These are phyloP conservation scores for Plebejus argus DNA, from an alignment of 2,888 invertebrate genomes.

Conservation along the genomic window DNA sequence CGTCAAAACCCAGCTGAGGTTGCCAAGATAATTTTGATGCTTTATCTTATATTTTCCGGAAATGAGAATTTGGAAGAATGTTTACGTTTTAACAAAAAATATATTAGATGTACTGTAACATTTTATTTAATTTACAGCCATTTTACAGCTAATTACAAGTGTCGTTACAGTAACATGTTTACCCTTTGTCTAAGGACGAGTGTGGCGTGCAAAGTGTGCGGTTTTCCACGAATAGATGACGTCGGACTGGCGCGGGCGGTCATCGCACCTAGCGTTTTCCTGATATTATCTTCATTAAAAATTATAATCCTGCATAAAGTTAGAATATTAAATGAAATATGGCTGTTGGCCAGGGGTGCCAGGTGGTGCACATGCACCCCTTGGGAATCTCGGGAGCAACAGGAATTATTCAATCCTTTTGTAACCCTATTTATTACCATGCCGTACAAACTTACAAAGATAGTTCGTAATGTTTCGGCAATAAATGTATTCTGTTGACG, in stretches of 20 bases:
- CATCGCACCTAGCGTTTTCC: conserved; percentile 66
- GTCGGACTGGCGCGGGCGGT: conserved; percentile 57
- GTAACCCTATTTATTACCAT: too few species aligned
- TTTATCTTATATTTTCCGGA: not conserved
- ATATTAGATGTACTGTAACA: not conserved
- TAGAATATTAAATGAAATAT: not conserved
- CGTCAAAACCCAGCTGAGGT: not conserved
- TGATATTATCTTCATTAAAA: conserved; percentile 47
- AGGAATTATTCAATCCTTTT: too few species aligned
- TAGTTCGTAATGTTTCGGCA: too few species aligned
- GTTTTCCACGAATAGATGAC: conserved; percentile 72
- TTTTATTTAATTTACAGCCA: not conserved
- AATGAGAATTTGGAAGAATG: not conserved
- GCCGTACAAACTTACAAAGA: too few species aligned
- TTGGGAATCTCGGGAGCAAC: too few species aligned
- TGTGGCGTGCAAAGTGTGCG: conserved; percentile 43
- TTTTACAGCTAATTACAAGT: not conserved
- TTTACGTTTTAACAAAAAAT: not conserved
- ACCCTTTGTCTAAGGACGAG: conserved; percentile 33
- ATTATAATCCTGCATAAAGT: not conserved
- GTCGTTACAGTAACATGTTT: conserved; percentile 7
- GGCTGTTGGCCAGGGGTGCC: too few species aligned
- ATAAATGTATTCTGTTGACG: too few species aligned
- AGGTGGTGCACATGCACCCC: too few species aligned
- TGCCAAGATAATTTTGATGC: not conserved